A percentile compares a stretch with the other conserved stretches of the same genome.
Conservation (phyloP, 1,140 invertebrate species). For the Atta cephalotes region DNA sequence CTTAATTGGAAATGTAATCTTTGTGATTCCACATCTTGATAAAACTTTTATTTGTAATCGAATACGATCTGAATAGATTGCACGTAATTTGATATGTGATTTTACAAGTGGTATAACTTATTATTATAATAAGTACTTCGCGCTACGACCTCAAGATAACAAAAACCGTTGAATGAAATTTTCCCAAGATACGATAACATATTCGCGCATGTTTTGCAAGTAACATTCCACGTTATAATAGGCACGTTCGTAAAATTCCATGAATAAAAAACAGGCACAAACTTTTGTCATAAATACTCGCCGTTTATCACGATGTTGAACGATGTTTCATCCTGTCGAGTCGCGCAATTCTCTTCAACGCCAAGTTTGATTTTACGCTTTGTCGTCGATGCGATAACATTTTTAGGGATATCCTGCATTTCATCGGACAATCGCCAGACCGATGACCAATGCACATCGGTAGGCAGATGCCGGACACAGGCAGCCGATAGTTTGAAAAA, state of each 20-base stretch:
- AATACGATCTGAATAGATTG: neutral
- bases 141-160: neutral
- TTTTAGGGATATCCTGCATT: slow-evolving; percentile 20
- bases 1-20: neutral
- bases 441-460: slow-evolving; percentile 31
- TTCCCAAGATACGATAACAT: slow-evolving; percentile 6
- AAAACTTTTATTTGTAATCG: neutral
- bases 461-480: slow-evolving; percentile 61
- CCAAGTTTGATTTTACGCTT: slow-evolving; percentile 30
- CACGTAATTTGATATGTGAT: neutral
- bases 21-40: neutral
- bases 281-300: neutral
- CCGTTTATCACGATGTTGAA: neutral
- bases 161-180: neutral
- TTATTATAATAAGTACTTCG: neutral
- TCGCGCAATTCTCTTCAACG: neutral
- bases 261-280: neutral
- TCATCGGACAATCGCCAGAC: slow-evolving; percentile 42
- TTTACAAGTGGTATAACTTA: neutral
- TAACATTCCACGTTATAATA: neutral
- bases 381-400: neutral
- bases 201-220: neutral
- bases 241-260: neutral
- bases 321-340: neutral
- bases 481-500: slow-evolving; percentile 25